phyloP scores from a whole-genome alignment of 64 coral and sea anemone species.

The Pachyseris speciosa region DNA sequence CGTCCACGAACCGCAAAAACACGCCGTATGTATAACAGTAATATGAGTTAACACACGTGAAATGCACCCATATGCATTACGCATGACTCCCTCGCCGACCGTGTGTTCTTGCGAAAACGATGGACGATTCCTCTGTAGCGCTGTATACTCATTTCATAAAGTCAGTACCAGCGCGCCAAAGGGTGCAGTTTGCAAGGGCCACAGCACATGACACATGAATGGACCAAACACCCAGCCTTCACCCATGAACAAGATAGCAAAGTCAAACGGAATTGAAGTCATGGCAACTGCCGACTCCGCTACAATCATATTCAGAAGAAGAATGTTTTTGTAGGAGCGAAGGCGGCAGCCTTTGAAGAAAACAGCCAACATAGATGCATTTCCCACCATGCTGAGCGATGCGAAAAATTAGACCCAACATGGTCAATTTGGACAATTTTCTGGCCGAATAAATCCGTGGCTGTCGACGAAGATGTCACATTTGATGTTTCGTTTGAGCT shows the following conservation, averaged over 20 bases:
- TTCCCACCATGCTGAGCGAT: conserved; percentile 66
- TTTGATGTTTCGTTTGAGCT: neutral
- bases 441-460: neutral
- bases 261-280: conserved; percentile 79
- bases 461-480: neutral
- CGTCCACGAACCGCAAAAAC: conserved; percentile 57
- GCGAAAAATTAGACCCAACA: conserved; percentile 67
- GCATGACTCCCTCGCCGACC: neutral
- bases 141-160: conserved; percentile 67
- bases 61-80: neutral
- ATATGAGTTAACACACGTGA: conserved; percentile 60
- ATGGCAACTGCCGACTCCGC: conserved; percentile 66
- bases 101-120: conserved; percentile 15
- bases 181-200: conserved; percentile 78
- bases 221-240: conserved; percentile 70
- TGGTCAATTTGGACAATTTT: neutral
- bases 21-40: conserved; percentile 49
- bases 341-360: conserved; percentile 56
- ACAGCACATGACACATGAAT: conserved; percentile 71
- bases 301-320: conserved; percentile 82
- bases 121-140: conserved; percentile 69
- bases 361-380: conserved; percentile 69
- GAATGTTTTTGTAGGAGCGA: conserved; percentile 53
- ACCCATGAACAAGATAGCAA: conserved; percentile 32
- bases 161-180: conserved; percentile 76